Base-by-base conservation (phyloP, 2,113 vertebrate genomes). In the Cephalopterus ornatus region DNA sequence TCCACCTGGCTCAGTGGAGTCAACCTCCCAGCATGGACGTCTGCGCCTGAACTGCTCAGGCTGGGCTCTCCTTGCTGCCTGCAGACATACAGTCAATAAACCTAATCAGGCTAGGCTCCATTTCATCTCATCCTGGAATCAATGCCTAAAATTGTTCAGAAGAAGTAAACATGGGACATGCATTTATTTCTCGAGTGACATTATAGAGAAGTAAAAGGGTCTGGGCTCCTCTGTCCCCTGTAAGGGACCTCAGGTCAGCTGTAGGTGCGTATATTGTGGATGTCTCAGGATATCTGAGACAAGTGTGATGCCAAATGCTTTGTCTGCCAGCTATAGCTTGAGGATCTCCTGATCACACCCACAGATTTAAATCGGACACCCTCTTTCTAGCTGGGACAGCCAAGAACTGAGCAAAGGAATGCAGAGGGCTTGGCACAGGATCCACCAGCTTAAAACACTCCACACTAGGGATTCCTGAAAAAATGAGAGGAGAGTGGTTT, bases 1-100 rank as follows among this genome's bases (percentile, higher is more conserved):
- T 20, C 44, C 26, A 6, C 8, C 44, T 30, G 61, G 33, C 53
- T 73, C 53, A 7, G 1, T 2, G 2, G 1, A 21, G 61, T 14
- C 37, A 70, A 6, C 10, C 2, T 5, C 28, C 28, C 32, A 26
- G 20, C 79, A 30, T 0, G 0, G 33, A 11, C 2, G 0, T 62
- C 63, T 35, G 47, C 0, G 1, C 49, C 62, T 35, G 72, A 61
- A 67, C 72, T 50, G 59, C 59, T 84, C 68, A 24, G 30, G 49
- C 53, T n/a, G 32, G 32, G 37, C 52, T 67, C 8, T 44, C 32
- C 52, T 62, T 17, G 20, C 5, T 47, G 46, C 23, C 74, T 52
- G 78, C 41, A 74, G 65, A 67, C 23, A 5, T 8, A 13, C 0
- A 46, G 72, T 23, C 53, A 80, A 11, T 52, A 4, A 6, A 39